Conservation (phyloP, 2,888 invertebrate species). For the Icerya purchasi region DNA sequence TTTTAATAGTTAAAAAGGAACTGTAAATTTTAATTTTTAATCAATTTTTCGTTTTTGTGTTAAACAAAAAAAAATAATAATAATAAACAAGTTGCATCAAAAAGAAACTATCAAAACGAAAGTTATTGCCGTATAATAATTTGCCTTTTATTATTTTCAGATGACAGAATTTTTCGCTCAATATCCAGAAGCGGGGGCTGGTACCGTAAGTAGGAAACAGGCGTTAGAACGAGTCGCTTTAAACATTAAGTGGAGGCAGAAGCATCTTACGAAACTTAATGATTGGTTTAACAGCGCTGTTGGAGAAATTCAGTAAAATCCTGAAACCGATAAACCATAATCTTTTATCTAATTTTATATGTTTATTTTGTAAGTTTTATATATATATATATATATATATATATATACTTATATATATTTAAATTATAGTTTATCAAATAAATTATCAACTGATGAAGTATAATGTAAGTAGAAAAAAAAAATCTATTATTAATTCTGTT, state of each 20-base stretch:
- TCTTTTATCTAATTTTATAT: too few relatives aligned
- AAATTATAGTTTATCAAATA: too few relatives aligned
- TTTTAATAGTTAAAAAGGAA: neutral
- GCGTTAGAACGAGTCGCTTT: conserved; percentile 55
- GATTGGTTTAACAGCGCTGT: conserved; percentile 32
- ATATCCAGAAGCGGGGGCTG: conserved; percentile 73
- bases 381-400: too few relatives aligned
- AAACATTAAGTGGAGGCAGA: conserved; percentile 58
- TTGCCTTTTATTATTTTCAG: conserved; percentile 27
- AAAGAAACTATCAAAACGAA: neutral
- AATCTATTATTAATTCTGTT: too few relatives aligned
- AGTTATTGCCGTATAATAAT: neutral
- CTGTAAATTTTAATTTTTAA: neutral
- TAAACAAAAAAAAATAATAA: too few relatives aligned
- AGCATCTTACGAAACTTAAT: conserved; percentile 34
- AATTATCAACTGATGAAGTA: too few relatives aligned
- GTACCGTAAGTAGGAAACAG: conserved; percentile 43
- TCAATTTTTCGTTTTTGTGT: too few relatives aligned
- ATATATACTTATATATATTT: too few relatives aligned
- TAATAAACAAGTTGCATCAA: conserved; percentile 1
- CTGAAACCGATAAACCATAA: too few relatives aligned
- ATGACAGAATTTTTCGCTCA: conserved; percentile 52
- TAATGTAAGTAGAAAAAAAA: too few relatives aligned
- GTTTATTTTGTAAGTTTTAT: too few relatives aligned
- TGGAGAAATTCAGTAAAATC: too few relatives aligned